Conservation (phyloP, 2,888 invertebrate species). For the Drosophila borealis region DNA sequence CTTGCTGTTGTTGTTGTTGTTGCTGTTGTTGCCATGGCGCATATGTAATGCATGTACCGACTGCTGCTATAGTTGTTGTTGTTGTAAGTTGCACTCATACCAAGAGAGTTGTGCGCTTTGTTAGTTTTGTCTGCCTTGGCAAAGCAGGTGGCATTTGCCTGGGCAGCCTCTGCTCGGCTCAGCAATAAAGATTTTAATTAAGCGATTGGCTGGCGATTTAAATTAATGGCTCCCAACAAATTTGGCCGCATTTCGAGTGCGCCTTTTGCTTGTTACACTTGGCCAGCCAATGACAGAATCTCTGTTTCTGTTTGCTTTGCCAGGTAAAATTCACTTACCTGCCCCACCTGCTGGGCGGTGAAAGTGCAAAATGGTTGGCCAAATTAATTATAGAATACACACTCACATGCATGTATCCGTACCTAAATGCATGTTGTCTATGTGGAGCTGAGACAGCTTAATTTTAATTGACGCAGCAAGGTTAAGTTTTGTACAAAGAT, state of each 20-base stretch:
- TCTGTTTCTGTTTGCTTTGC: conserved; percentile 17
- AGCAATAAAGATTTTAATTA: conserved; percentile 78
- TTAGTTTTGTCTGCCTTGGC: conserved; percentile 23
- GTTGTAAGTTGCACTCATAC: conserved; percentile 35
- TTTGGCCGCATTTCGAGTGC: conserved; percentile 46
- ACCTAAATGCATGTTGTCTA: neutral
- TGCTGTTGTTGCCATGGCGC: conserved; percentile 7
- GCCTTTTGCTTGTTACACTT: conserved; percentile 55
- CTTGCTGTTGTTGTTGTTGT: conserved; percentile 15
- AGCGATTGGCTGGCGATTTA: conserved; percentile 65
- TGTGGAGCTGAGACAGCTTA: conserved; percentile 5
- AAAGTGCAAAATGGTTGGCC: conserved; percentile 38
- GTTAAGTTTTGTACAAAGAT: neutral
- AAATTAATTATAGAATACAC: conserved; percentile 22
- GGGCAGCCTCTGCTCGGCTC: conserved; percentile 34
- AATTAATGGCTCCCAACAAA: conserved; percentile 57
- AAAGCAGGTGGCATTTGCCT: conserved; percentile 32
- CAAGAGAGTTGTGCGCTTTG: conserved; percentile 35
- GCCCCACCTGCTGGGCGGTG: conserved; percentile 17
- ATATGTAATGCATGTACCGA: conserved; percentile 19
- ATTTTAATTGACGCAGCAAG: conserved; percentile 5
- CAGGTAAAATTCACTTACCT: conserved; percentile 13
- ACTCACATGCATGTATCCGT: conserved; percentile 2
- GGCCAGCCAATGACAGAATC: conserved; percentile 39
- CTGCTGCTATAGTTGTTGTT: conserved; percentile 6